Percentiles rank a stretch among this genome's conserved stretches.
These are phyloP conservation scores for Ciconia boyciana DNA, from an alignment of 2,113 vertebrate genomes.

Conservation along the genomic window DNA sequence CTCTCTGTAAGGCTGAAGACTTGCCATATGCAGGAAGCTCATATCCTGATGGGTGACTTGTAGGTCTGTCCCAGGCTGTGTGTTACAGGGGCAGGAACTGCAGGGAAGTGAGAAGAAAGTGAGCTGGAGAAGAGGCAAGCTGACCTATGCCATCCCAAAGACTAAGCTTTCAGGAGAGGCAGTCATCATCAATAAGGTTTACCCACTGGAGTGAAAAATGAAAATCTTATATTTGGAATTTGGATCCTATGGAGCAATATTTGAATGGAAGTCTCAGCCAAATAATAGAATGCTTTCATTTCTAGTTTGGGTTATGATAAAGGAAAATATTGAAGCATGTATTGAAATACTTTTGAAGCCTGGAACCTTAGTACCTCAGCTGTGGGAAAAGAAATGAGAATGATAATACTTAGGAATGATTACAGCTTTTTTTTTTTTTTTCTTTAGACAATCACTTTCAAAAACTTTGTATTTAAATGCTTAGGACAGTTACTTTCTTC, in stretches of 20 bases:
- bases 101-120: not conserved
- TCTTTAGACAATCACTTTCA: not conserved
- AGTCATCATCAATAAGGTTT: not conserved
- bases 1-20: not conserved
- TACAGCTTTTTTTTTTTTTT: not conserved
- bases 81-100: not conserved
- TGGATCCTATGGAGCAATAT: not conserved
- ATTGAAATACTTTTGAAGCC: not conserved
- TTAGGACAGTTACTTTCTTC: not conserved
- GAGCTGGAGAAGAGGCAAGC: not conserved
- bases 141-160: not conserved
- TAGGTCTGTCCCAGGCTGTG: not conserved
- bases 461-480: not conserved
- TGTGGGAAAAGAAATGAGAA: not conserved
- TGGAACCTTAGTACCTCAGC: not conserved
- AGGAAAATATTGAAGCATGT: not conserved
- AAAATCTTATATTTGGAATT: not conserved
- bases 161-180: not conserved
- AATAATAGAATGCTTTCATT: not conserved
- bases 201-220: not conserved
- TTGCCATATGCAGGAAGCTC: fast-evolving
- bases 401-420: not conserved
- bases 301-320: not conserved
- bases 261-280: not conserved
- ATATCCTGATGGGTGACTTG: not conserved